Conservation (phyloP, 2,888 invertebrate species). For the Eulithis testata region DNA sequence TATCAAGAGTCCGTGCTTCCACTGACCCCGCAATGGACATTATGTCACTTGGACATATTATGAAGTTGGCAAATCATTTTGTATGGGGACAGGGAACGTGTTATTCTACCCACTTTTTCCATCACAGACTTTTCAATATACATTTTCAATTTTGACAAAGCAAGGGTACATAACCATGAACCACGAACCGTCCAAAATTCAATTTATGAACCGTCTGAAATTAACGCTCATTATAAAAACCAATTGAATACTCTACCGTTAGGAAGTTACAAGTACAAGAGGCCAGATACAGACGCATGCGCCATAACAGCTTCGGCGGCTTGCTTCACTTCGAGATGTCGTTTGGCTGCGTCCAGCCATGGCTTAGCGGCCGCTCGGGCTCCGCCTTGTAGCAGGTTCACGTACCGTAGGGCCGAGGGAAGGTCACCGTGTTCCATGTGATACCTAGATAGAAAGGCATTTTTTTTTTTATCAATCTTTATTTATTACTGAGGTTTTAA, state of each 20-base stretch:
- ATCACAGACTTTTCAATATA: too few species aligned
- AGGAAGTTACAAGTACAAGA: slow-evolving; percentile 62
- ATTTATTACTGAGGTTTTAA: too few species aligned
- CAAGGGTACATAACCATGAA: background rate
- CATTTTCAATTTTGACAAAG: too few species aligned
- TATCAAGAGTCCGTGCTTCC: too few species aligned
- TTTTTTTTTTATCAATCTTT: too few species aligned
- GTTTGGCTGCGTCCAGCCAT: slow-evolving; percentile 94
- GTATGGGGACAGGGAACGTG: too few species aligned
- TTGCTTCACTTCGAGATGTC: slow-evolving; percentile 94
- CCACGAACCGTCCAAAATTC: too few species aligned
- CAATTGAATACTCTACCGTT: background rate
- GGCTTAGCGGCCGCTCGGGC: slow-evolving; percentile 92
- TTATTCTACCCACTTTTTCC: too few species aligned
- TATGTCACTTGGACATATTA: too few species aligned
- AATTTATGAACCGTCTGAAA: too few species aligned
- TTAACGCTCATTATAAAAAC: background rate
- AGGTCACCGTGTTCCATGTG: slow-evolving; percentile 95
- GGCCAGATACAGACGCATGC: slow-evolving; percentile 93
- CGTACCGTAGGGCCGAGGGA: slow-evolving; percentile 93
- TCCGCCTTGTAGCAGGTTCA: slow-evolving; percentile 95
- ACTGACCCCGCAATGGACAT: too few species aligned
- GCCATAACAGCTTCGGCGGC: slow-evolving; percentile 96
- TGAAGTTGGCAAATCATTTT: too few species aligned
- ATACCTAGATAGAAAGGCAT: slow-evolving; percentile 87